Conservation (phyloP, 2,797 vertebrate species). For the Mormyrus proboscirostris region DNA sequence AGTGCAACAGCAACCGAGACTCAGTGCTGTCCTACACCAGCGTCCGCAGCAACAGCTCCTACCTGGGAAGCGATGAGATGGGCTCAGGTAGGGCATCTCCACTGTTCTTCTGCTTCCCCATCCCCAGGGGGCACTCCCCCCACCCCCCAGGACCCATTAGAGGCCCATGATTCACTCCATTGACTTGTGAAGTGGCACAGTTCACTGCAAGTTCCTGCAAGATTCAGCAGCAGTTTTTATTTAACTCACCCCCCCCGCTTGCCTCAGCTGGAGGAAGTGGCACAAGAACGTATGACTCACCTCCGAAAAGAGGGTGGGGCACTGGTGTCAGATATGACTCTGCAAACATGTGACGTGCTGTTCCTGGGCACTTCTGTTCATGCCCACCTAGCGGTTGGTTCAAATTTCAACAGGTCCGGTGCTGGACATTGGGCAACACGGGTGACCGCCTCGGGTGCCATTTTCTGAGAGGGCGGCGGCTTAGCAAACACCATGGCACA, state of each 20-base stretch:
- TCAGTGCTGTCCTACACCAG: constrained; percentile 96
- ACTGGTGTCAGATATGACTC: neutral
- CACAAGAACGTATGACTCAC: neutral
- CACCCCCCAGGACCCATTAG: neutral
- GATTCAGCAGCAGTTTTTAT: neutral
- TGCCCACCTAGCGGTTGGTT: neutral
- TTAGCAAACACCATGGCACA: neutral
- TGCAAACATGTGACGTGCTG: neutral
- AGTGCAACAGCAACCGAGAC: constrained; percentile 97
- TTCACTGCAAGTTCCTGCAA: neutral
- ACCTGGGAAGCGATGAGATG: constrained; percentile 97
- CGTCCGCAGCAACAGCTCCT: constrained; percentile 93
- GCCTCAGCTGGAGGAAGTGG: neutral
- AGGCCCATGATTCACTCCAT: neutral
- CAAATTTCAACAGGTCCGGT: neutral
- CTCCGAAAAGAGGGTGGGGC: neutral
- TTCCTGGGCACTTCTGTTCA: neutral
- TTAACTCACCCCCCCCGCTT: neutral
- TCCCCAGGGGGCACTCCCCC: neutral
- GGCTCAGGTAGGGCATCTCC: constrained; percentile 81
- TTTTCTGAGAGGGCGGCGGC: neutral
- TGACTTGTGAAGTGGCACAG: neutral
- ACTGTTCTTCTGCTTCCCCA: neutral
- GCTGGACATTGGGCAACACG: neutral
- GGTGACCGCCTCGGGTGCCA: neutral